A percentile compares a stretch with the other conserved stretches of the same genome.
These are phyloP conservation scores for Megalops cyprinoides DNA, from an alignment of 2,797 vertebrate species.

Conservation along the genomic window DNA sequence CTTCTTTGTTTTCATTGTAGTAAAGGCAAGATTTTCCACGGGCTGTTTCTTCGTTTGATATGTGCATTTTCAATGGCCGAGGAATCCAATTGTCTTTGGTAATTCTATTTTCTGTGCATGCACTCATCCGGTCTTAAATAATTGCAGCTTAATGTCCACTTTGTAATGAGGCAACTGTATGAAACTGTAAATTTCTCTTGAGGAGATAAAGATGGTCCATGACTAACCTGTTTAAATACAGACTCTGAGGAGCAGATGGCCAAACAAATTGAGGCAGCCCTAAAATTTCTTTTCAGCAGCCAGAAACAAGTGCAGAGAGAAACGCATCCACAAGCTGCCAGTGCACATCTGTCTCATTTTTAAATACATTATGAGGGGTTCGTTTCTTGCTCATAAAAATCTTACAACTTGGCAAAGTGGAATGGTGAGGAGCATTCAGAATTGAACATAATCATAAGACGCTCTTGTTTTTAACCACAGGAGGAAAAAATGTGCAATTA, in stretches of 20 bases:
- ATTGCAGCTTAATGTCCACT: constrained; percentile 9
- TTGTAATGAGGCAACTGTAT: constrained; percentile 4
- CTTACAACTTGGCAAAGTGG: neutral
- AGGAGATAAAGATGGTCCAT: constrained; percentile 28
- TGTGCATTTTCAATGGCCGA: neutral
- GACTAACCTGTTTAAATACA: constrained; percentile 58
- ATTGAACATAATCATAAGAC: constrained; percentile 16
- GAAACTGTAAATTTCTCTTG: constrained; percentile 20
- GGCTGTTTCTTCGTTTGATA: neutral
- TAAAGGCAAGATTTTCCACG: neutral
- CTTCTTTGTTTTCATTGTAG: too few relatives aligned
- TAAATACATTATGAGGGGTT: constrained; percentile 28
- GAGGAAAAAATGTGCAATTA: neutral
- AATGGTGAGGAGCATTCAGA: neutral
- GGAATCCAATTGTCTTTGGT: neutral
- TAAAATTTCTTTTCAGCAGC: constrained; percentile 70
- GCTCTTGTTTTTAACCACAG: constrained; percentile 3
- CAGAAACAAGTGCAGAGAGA: constrained; percentile 55
- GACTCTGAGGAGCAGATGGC: constrained; percentile 75
- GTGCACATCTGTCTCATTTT: constrained; percentile 32
- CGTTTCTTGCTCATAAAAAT: constrained; percentile 14
- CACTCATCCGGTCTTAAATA: neutral
- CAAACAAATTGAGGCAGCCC: constrained; percentile 66
- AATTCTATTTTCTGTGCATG: neutral
- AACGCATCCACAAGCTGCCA: constrained; percentile 1